A percentile compares a stretch with the other conserved stretches of the same genome.
These are phyloP conservation scores for Ruditapes philippinarum DNA, from an alignment of 1,140 invertebrate genomes.

Conservation along the genomic window DNA sequence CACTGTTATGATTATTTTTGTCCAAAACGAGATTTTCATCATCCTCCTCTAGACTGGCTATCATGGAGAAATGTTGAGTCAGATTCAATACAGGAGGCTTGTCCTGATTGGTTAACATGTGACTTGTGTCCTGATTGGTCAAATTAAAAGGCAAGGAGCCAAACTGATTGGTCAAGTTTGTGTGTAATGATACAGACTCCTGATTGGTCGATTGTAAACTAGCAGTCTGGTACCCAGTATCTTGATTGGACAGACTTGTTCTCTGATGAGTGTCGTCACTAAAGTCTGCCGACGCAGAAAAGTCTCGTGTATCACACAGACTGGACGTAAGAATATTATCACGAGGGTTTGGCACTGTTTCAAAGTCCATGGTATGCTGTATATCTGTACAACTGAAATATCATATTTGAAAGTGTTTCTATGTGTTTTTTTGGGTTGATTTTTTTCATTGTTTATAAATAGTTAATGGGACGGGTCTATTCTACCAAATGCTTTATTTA, in stretches of 20 bases:
- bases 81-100: slow-evolving; percentile 40
- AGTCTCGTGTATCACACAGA: slow-evolving; percentile 69
- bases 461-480: too few species aligned
- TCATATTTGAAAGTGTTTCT: too few species aligned
- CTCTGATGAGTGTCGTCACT: slow-evolving; percentile 58
- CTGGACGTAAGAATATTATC: slow-evolving; percentile 75
- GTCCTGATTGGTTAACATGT: not conserved
- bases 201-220: slow-evolving; percentile 78
- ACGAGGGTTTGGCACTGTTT: slow-evolving; percentile 42
- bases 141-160: slow-evolving; percentile 66
- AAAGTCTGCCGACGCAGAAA: slow-evolving; percentile 69
- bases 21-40: not conserved
- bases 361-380: slow-evolving; percentile 75
- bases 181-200: slow-evolving; percentile 72
- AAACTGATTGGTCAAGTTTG: slow-evolving; percentile 75
- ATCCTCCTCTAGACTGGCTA: slow-evolving; percentile 19
- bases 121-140: slow-evolving; percentile 62
- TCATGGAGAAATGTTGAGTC: slow-evolving; percentile 23
- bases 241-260: slow-evolving; percentile 71
- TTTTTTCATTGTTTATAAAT: too few species aligned
- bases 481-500: too few species aligned
- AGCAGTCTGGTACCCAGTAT: slow-evolving; percentile 76
- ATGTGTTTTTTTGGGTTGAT: too few species aligned
- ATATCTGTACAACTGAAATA: slow-evolving; percentile 63
- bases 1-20: slow-evolving; percentile 21